Base-by-base conservation (phyloP, 2,888 invertebrate species). In the Cistogaster globosa region DNA sequence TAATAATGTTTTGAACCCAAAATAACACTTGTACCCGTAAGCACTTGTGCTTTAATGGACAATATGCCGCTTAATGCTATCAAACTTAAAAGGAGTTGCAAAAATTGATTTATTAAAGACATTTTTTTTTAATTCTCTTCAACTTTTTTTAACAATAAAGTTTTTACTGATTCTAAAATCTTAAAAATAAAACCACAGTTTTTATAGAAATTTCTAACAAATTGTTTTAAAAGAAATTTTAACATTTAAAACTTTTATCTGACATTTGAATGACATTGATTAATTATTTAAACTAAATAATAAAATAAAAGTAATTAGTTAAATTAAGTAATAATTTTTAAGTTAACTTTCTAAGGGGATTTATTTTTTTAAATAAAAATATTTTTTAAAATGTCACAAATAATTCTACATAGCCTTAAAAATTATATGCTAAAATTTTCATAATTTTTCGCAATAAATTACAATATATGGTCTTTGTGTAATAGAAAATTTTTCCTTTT, bases 1-100 rank as follows among this genome's bases (percentile, higher is more conserved):
- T 83, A 84, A 72, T 87, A 87, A 26, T 75, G 83, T 12, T 87
- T 87, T 8, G 81, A 76, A 12, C 82, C 82, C 57, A 71, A 48
- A 53, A 85, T 62, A 5, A 68, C 67, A 69, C 81, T 82, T 16
- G 48, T 69, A 57, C 81, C 81, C 14, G 32, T 26, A 9, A 53
- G 9, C 14, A n/a, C 7, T 63, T 82, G 63, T 18, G 55, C 57
- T n/a, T 26, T 16, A 0, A 16, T 9, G 9, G 22, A 1, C 9
- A 60, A 36, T 0, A 75, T 8, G 18, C 18, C 18, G 2, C 55
- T 76, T 9, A 63, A 57, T 4, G 38, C 14, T 4, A 71, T 3
- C 6, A 69, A 20, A 9, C 69, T 57, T n/a, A 63, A 14, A 20
- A 51, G 4, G 1, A 75, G 18, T 2, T 36, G 69, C 2, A 67